Evolutionary conservation across 2,888 invertebrate species (phyloP).

Genomic region (Tenthredo notha): DNA sequence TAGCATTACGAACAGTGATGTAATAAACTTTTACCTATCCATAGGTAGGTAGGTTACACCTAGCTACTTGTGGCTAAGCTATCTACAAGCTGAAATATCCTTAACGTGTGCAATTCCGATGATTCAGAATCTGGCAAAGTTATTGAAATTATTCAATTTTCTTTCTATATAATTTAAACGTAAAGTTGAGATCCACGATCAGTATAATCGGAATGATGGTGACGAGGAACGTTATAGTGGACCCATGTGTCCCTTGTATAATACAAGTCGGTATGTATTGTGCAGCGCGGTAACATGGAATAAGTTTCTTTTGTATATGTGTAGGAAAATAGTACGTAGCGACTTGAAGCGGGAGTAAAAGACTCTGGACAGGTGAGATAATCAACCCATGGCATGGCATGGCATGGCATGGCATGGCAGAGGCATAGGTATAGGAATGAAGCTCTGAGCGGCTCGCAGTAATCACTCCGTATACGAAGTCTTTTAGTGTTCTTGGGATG

Average conservation of each 20-base stretch:
- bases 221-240: not conserved
- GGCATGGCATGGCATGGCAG: conserved; percentile 66
- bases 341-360: conserved; percentile 71
- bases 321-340: not conserved
- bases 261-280: not conserved
- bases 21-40: not conserved
- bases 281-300: not conserved
- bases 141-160: not conserved
- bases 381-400: too few relatives aligned
- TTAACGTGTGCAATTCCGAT: not conserved
- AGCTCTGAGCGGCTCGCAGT: conserved; percentile 70
- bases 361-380: conserved; percentile 76
- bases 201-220: not conserved
- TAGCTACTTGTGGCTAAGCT: not conserved
- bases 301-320: not conserved
- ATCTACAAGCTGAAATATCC: not conserved
- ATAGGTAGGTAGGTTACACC: not conserved
- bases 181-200: conserved; percentile 1
- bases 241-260: not conserved
- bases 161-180: not conserved
- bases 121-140: not conserved
- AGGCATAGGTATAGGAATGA: conserved; percentile 46
- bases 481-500: conserved; percentile 67
- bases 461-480: conserved; percentile 72
- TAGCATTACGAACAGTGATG: conserved; percentile 14